Conservation (phyloP, 2,797 vertebrate genomes). For the Odontamblyopus lacepedii region DNA sequence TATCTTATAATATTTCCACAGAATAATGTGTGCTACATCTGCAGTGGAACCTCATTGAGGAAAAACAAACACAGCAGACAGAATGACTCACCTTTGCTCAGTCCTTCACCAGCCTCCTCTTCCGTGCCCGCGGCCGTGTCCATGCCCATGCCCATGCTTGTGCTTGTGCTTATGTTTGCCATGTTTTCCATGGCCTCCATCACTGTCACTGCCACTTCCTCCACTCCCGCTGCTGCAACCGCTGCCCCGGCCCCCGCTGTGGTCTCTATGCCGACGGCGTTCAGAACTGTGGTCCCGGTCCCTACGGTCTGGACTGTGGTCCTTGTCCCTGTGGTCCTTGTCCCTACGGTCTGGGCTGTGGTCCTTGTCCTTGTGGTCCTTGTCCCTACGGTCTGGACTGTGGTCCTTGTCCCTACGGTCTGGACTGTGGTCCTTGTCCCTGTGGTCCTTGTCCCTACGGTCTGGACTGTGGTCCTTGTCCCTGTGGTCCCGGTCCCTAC, state of each 20-base stretch:
- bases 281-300: background rate
- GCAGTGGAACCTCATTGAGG: too few species aligned
- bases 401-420: background rate
- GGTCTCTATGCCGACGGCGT: background rate
- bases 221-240: background rate
- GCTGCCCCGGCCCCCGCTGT: background rate
- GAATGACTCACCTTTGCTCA: conserved; percentile 16
- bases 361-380: background rate
- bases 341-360: background rate
- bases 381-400: background rate
- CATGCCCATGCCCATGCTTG: background rate
- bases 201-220: background rate
- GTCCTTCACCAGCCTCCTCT: conserved; percentile 11
- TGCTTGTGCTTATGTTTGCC: background rate
- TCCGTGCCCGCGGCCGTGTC: background rate
- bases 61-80: too few species aligned
- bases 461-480: background rate
- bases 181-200: background rate
- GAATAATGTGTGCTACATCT: too few species aligned
- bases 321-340: background rate
- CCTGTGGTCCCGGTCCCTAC: background rate
- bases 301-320: background rate
- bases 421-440: background rate
- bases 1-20: background rate
- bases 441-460: background rate